Evolutionary conservation across 2,888 invertebrate genomes (phyloP).

Genomic region (Eupithecia subfuscata): DNA sequence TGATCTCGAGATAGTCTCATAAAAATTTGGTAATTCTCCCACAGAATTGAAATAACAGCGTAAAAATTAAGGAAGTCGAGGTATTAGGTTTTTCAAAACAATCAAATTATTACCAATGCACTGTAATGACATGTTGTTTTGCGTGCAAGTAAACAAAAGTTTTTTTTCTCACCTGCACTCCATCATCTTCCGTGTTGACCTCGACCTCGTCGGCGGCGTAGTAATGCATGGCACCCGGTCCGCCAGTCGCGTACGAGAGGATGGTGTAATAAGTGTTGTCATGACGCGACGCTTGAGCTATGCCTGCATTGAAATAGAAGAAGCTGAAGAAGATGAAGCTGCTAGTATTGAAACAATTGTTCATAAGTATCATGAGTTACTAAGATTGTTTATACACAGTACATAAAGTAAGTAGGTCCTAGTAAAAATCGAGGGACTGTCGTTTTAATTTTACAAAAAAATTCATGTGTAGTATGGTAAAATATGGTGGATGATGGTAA

Average conservation of each 20-base stretch:
- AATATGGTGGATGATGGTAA: background rate
- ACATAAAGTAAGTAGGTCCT: too few relatives aligned
- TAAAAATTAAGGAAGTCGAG: too few relatives aligned
- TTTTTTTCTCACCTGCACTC: background rate
- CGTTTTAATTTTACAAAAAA: too few relatives aligned
- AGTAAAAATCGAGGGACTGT: too few relatives aligned
- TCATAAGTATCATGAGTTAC: too few relatives aligned
- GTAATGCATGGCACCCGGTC: slow-evolving; percentile 86
- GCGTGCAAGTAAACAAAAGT: too few relatives aligned
- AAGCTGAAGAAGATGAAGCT: background rate
- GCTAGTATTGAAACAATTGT: background rate
- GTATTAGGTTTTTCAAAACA: too few relatives aligned
- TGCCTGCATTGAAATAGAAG: slow-evolving; percentile 68
- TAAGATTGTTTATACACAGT: too few relatives aligned
- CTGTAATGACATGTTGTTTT: background rate
- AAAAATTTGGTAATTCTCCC: too few relatives aligned
- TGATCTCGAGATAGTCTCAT: too few relatives aligned
- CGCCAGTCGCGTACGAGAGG: slow-evolving; percentile 90
- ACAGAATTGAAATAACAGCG: too few relatives aligned
- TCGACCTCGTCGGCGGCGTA: slow-evolving; percentile 52
- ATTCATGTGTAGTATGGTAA: background rate
- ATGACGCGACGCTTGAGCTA: slow-evolving; percentile 85
- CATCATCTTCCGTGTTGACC: too few relatives aligned
- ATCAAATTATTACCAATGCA: background rate
- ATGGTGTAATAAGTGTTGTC: slow-evolving; percentile 90